These are phyloP conservation scores for Cabera pusaria DNA, from an alignment of 2,888 invertebrate genomes.

Conservation along the genomic window DNA sequence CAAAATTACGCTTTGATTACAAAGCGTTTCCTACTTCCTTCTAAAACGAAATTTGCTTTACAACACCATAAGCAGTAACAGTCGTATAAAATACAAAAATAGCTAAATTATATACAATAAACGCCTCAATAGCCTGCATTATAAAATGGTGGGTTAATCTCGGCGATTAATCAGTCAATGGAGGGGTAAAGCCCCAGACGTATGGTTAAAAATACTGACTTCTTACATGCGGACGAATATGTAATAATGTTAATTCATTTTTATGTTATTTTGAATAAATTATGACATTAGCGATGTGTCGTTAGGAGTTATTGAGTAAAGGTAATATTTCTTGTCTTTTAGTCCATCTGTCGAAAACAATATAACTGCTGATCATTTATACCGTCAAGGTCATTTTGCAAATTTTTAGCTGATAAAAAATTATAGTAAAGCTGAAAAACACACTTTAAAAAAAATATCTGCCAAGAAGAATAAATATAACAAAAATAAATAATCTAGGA, in stretches of 20 bases:
- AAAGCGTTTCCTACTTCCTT: background rate
- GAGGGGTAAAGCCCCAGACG: constrained; percentile 10
- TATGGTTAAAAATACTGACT: constrained; percentile 20
- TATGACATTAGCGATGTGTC: too few species aligned
- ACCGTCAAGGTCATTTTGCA: too few species aligned
- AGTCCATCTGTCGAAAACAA: too few species aligned
- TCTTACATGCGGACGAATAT: constrained; percentile 11
- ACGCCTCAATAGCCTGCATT: constrained; percentile 28
- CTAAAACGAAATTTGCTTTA: constrained; percentile 12
- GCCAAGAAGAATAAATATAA: too few species aligned
- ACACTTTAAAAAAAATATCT: too few species aligned
- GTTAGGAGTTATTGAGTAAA: too few species aligned
- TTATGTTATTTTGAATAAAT: too few species aligned
- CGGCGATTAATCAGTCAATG: constrained; percentile 28
- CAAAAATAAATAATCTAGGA: too few species aligned
- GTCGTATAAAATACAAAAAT: constrained; percentile 28
- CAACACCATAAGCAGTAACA: constrained; percentile 19
- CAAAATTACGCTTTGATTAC: constrained; percentile 1
- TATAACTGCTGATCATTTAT: too few species aligned
- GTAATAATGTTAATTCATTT: constrained; percentile 16
- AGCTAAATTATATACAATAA: constrained; percentile 32
- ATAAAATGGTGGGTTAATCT: constrained; percentile 26
- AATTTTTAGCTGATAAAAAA: too few species aligned
- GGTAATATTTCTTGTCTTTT: too few species aligned
- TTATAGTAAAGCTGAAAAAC: too few species aligned